Conservation (phyloP, 2,113 vertebrate genomes). For the Lamprologus ornatipinnis region DNA sequence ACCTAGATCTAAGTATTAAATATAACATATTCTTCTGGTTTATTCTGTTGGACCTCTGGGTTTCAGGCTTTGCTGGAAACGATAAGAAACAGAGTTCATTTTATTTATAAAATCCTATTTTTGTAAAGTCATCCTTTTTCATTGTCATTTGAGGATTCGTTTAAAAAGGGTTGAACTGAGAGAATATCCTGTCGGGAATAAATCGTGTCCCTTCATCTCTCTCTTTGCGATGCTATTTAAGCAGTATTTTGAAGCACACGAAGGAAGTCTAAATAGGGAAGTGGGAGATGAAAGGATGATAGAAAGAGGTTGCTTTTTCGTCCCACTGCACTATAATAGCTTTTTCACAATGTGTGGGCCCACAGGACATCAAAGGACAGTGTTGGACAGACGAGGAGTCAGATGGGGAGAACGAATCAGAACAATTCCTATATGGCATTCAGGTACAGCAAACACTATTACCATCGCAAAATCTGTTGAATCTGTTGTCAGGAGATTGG, state of each 20-base stretch:
- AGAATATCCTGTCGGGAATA: background rate
- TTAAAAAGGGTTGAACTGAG: background rate
- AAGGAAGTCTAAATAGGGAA: slow-evolving; percentile 39
- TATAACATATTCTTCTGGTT: background rate
- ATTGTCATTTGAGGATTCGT: background rate
- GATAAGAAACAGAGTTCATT: background rate
- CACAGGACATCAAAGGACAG: slow-evolving; percentile 95
- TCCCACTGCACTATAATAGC: slow-evolving; percentile 24
- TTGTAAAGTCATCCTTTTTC: background rate
- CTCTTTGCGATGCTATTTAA: slow-evolving; percentile 39
- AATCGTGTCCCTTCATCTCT: background rate
- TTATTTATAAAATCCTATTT: background rate
- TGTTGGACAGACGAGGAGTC: slow-evolving; percentile 99
- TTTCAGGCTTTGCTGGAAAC: background rate
- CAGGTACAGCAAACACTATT: slow-evolving; percentile 73
- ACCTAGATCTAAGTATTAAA: background rate
- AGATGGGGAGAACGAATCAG: slow-evolving; percentile 95
- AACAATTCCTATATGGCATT: slow-evolving; percentile 95
- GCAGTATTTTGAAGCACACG: slow-evolving; percentile 39
- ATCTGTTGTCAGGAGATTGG: background rate
- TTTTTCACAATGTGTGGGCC: slow-evolving; percentile 44
- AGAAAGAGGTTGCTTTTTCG: slow-evolving; percentile 19
- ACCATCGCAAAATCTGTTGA: background rate
- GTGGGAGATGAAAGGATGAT: slow-evolving; percentile 40
- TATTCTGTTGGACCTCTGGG: background rate